phyloP scores from a whole-genome alignment of 1,140 invertebrate genomes.

The Zaprionus tsacasi region DNA sequence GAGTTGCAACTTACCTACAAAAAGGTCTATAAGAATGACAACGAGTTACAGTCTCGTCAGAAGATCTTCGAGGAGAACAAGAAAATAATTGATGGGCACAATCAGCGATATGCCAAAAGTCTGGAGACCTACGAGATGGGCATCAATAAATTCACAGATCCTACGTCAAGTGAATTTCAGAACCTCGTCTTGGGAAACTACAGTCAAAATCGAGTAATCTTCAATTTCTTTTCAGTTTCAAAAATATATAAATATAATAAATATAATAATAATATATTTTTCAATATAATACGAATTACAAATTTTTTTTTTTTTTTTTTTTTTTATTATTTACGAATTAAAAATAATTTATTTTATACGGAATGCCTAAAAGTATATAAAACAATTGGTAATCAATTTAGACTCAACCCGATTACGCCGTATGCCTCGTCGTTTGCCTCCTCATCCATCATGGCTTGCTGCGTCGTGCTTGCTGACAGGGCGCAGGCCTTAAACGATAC shows the following conservation, averaged over 20 bases:
- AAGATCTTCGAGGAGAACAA: constrained; percentile 93
- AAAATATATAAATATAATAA: too few relatives aligned
- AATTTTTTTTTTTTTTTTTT: too few relatives aligned
- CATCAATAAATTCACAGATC: constrained; percentile 92
- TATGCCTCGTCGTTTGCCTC: background rate
- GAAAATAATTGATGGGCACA: constrained; percentile 92
- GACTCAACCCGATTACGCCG: background rate
- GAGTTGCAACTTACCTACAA: constrained; percentile 85
- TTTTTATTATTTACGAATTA: too few relatives aligned
- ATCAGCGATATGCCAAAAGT: constrained; percentile 88
- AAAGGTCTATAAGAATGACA: constrained; percentile 88
- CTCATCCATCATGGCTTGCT: constrained; percentile 14
- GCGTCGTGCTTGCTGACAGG: constrained; percentile 28
- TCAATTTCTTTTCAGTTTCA: too few relatives aligned
- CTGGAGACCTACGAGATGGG: constrained; percentile 87
- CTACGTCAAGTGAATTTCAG: constrained; percentile 91
- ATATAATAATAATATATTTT: too few relatives aligned
- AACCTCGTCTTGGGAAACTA: constrained; percentile 69
- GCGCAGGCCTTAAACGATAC: constrained; percentile 67
- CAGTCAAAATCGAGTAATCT: too few relatives aligned
- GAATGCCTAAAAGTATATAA: background rate
- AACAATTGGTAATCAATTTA: background rate
- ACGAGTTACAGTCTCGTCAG: constrained; percentile 91
- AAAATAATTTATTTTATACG: background rate
- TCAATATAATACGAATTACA: too few relatives aligned